These are phyloP conservation scores for Clistopyga incitator DNA, from an alignment of 2,888 invertebrate genomes.

Conservation along the genomic window DNA sequence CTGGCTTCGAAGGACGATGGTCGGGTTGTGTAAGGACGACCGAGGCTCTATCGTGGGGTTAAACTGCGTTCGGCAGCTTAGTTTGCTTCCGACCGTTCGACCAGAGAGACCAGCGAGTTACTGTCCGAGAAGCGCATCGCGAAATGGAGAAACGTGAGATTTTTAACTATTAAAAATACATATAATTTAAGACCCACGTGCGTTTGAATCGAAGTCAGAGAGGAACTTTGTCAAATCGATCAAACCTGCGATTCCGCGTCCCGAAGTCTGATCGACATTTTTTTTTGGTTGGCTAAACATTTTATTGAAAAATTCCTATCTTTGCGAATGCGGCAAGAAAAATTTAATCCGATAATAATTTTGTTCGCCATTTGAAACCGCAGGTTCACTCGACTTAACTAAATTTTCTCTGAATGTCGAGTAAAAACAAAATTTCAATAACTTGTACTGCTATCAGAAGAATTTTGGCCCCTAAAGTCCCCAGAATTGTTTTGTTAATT, in stretches of 20 bases:
- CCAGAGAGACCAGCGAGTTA: constrained; percentile 66
- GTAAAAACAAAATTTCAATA: neutral
- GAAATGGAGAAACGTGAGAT: constrained; percentile 57
- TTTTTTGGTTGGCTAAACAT: neutral
- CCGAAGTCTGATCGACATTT: neutral
- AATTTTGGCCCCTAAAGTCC: too few species aligned
- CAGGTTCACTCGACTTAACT: neutral
- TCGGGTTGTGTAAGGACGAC: constrained; percentile 72
- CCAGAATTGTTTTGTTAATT: too few species aligned
- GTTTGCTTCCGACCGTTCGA: constrained; percentile 76
- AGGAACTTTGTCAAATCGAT: neutral
- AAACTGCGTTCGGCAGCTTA: constrained; percentile 75
- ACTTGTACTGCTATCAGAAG: too few species aligned
- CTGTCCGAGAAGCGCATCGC: constrained; percentile 19
- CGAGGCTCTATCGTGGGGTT: constrained; percentile 74
- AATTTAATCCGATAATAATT: neutral
- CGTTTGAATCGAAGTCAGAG: neutral
- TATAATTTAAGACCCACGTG: neutral
- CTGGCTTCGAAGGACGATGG: constrained; percentile 74
- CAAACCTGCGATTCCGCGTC: neutral
- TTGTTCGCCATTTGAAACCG: neutral
- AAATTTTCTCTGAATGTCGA: neutral
- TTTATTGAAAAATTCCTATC: neutral
- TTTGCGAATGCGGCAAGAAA: neutral
- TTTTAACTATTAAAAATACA: neutral